Percentiles rank a stretch among this genome's conserved stretches.
These are phyloP conservation scores for Vannuccia rotundouncinata DNA, from an alignment of 2,888 invertebrate species.

Conservation along the genomic window DNA sequence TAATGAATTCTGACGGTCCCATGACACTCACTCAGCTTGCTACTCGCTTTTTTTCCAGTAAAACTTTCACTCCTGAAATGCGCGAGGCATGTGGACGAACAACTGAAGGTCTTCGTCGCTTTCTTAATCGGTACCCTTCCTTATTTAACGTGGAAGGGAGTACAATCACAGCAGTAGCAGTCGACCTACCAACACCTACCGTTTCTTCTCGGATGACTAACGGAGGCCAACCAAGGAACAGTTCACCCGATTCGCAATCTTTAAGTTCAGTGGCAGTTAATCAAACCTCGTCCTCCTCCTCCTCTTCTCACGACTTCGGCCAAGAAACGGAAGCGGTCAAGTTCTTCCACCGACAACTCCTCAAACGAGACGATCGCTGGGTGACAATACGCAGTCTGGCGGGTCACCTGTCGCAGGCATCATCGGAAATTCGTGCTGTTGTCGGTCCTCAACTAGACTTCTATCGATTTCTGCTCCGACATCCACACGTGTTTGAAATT, in stretches of 20 bases:
- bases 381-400: conserved; percentile 91
- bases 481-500: conserved; percentile 56
- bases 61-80: conserved; percentile 98
- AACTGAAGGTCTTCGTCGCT: conserved; percentile 82
- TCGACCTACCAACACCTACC: conserved; percentile 20
- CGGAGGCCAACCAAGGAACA: not conserved
- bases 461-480: conserved; percentile 51
- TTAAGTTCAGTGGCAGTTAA: not conserved
- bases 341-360: conserved; percentile 88
- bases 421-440: conserved; percentile 76
- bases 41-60: conserved; percentile 65
- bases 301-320: not conserved
- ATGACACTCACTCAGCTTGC: conserved; percentile 89
- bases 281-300: not conserved
- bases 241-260: not conserved
- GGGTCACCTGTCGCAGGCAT: conserved; percentile 90
- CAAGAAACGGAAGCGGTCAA: conserved; percentile 85
- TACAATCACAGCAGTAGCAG: conserved; percentile 16
- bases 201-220: not conserved
- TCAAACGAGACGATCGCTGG: conserved; percentile 87
- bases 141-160: conserved; percentile 75
- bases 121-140: conserved; percentile 88
- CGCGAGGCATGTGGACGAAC: conserved; percentile 68
- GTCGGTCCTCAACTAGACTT: conserved; percentile 53
- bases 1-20: conserved; percentile 84